Conservation (phyloP, 2,888 invertebrate genomes). For the Pollenia griseotomentosa region DNA sequence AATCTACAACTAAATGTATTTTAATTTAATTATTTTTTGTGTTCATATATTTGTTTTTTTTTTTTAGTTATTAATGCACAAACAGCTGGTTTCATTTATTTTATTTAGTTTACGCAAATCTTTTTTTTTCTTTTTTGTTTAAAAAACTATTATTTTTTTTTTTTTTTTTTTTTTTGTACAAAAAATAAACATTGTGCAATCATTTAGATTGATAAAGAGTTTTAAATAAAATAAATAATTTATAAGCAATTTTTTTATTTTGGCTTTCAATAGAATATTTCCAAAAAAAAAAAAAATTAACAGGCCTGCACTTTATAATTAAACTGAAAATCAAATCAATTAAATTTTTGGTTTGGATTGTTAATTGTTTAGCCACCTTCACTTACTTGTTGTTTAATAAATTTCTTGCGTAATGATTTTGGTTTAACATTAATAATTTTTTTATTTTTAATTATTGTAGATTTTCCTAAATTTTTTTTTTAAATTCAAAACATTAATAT, state of each 20-base stretch:
- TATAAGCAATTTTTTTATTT: conserved; percentile 10
- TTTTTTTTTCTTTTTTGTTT: conserved; percentile 7
- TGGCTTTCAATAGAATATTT: not conserved
- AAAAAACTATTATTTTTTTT: not conserved
- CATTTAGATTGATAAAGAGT: conserved; percentile 65
- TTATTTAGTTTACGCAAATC: conserved; percentile 29
- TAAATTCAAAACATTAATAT: not conserved
- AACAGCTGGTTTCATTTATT: conserved; percentile 61
- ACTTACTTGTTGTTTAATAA: conserved; percentile 54
- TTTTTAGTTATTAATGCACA: conserved; percentile 56
- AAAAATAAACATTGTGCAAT: conserved; percentile 68
- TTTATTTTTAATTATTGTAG: not conserved
- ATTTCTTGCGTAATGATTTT: conserved; percentile 15
- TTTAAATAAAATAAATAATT: conserved; percentile 63
- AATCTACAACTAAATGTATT: conserved; percentile 17
- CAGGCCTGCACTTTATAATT: conserved; percentile 9
- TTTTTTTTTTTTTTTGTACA: conserved; percentile 21
- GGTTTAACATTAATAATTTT: conserved; percentile 26
- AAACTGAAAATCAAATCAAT: conserved; percentile 22
- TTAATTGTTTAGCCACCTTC: not conserved
- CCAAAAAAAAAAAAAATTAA: conserved; percentile 21
- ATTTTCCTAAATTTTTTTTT: not conserved
- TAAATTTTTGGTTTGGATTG: conserved; percentile 7
- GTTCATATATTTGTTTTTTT: conserved; percentile 27
- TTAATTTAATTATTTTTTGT: conserved; percentile 8